These are phyloP conservation scores for Fistularia commersonii DNA, from an alignment of 2,797 vertebrate species.

Conservation along the genomic window DNA sequence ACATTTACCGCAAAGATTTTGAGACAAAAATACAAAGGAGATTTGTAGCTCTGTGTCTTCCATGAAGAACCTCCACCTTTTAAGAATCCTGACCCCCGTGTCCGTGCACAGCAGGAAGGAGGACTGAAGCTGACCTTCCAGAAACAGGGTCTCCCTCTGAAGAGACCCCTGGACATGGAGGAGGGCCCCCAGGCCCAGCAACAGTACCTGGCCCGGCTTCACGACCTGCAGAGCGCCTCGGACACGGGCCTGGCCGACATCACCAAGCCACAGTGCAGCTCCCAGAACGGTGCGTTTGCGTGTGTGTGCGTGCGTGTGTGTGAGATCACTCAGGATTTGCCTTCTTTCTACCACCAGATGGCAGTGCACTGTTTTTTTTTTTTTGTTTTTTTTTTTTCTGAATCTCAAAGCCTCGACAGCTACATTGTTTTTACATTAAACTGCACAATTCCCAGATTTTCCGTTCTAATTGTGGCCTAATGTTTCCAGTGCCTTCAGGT, in stretches of 20 bases:
- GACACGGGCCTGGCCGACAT: constrained; percentile 88
- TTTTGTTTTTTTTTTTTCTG: no score
- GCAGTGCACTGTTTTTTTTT: constrained; percentile 21
- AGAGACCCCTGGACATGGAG: constrained; percentile 87
- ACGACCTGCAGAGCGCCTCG: constrained; percentile 90
- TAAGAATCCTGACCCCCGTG: constrained; percentile 7
- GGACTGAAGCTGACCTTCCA: constrained; percentile 98
- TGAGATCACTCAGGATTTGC: background rate
- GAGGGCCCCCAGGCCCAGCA: constrained; percentile 88
- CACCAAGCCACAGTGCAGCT: constrained; percentile 81
- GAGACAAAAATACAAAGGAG: background rate
- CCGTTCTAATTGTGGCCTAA: background rate
- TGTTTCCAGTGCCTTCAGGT: constrained; percentile 65
- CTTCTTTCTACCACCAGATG: constrained; percentile 36
- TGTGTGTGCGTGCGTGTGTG: no score
- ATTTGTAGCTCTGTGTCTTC: background rate
- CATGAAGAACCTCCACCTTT: background rate
- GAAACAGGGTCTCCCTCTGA: constrained; percentile 92
- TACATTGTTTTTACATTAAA: no score
- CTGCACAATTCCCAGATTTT: no score
- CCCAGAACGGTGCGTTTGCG: constrained; percentile 83
- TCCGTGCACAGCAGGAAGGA: constrained; percentile 84
- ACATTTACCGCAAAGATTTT: background rate
- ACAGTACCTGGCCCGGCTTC: constrained; percentile 91
- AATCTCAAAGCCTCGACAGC: no score